Evolutionary conservation across 2,113 vertebrate species (phyloP).

Genomic region (Stegostoma tigrinum): DNA sequence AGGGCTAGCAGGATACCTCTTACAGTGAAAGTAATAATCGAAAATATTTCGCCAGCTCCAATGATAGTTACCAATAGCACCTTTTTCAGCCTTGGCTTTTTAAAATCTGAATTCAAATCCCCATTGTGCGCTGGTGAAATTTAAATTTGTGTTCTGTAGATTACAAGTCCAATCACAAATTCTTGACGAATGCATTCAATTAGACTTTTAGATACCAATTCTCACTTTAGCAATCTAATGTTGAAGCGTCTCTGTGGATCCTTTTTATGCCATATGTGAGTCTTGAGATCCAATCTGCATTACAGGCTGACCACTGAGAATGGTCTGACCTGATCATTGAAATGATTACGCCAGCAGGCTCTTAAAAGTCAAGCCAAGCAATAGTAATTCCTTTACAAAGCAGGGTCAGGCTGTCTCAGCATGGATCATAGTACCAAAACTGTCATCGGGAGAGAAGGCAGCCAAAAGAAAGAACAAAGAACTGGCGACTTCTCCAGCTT

Average conservation of each 20-base stretch:
- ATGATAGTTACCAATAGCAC: background rate
- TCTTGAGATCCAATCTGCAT: background rate
- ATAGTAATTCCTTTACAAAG: background rate
- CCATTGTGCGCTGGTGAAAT: background rate
- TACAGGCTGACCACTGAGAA: background rate
- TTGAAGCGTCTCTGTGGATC: background rate
- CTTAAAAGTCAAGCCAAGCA: constrained; percentile 11
- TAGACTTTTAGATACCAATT: background rate
- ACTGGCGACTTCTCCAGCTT: background rate
- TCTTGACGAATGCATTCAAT: background rate
- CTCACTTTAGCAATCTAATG: background rate
- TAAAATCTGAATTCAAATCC: background rate
- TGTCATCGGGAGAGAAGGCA: background rate
- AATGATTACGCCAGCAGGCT: background rate
- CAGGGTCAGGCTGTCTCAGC: constrained; percentile 15
- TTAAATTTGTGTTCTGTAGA: background rate
- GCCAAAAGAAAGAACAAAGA: constrained; percentile 18
- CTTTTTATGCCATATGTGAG: background rate
- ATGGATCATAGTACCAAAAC: background rate
- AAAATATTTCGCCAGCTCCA: background rate
- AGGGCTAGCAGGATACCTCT: background rate
- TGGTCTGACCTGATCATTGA: background rate
- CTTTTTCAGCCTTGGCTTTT: background rate
- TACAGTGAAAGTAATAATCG: background rate
- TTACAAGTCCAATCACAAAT: no score